Evolutionary conservation across 2,797 vertebrate genomes (phyloP).

Genomic region (Uromys caudimaculatus): DNA sequence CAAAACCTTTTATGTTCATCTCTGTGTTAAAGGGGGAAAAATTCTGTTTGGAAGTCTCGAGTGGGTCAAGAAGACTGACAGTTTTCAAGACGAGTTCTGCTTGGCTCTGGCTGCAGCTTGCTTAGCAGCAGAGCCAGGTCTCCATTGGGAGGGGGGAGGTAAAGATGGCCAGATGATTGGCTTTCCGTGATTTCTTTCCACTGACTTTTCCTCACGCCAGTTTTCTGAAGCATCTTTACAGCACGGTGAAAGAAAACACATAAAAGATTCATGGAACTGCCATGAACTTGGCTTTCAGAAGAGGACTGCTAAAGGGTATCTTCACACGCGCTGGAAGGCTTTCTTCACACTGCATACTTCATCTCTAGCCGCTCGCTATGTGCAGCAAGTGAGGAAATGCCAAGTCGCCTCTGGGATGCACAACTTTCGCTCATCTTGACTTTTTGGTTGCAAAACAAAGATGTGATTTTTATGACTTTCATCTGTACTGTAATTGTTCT

Average conservation of each 20-base stretch:
- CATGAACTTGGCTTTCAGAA: constrained; percentile 63
- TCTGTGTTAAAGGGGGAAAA: background rate
- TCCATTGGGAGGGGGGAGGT: background rate
- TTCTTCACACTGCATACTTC: constrained; percentile 58
- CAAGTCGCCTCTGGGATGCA: constrained; percentile 29
- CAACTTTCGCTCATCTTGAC: constrained; percentile 44
- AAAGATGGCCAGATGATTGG: constrained; percentile 35
- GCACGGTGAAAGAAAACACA: constrained; percentile 65
- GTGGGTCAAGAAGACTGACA: constrained; percentile 33
- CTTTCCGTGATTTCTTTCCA: constrained; percentile 48
- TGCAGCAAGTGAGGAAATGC: constrained; percentile 20
- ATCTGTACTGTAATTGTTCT: constrained; percentile 25
- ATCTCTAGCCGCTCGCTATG: background rate
- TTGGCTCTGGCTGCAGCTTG: background rate
- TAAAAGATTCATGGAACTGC: constrained; percentile 68
- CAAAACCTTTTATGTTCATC: constrained; percentile 23
- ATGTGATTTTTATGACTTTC: constrained; percentile 50
- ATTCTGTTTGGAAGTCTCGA: constrained; percentile 14
- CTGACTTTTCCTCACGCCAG: constrained; percentile 30
- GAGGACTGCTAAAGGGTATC: constrained; percentile 52
- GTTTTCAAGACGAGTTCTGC: constrained; percentile 20
- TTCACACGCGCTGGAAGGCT: constrained; percentile 29
- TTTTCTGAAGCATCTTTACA: constrained; percentile 63
- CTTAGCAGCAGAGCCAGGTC: background rate
- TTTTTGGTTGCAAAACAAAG: constrained; percentile 44